Conservation (phyloP, 92 coral and sea anemone species). For the Palythoa caribaeorum region DNA sequence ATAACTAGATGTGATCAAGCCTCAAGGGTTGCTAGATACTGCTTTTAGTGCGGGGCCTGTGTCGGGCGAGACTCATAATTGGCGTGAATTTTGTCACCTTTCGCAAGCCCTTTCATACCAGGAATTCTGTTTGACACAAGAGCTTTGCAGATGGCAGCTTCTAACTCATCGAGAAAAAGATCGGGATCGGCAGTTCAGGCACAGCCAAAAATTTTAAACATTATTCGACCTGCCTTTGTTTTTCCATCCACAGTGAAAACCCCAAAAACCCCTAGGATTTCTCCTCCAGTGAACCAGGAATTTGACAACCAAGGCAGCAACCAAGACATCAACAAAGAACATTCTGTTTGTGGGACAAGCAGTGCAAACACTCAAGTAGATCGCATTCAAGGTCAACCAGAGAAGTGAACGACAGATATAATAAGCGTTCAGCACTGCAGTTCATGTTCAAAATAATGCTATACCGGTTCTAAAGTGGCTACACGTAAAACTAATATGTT, state of each 20-base stretch:
- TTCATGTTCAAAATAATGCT: conserved; percentile 32
- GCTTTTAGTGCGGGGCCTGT: too few relatives aligned
- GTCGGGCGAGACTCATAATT: conserved; percentile 19
- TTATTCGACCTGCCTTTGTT: conserved; percentile 31
- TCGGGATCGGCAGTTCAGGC: conserved; percentile 34
- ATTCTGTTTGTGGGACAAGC: conserved; percentile 37
- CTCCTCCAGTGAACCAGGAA: conserved; percentile 36
- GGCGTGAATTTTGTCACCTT: conserved; percentile 19
- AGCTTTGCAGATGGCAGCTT: conserved; percentile 22
- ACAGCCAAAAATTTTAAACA: conserved; percentile 32
- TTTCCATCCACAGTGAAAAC: conserved; percentile 41
- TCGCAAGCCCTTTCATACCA: conserved; percentile 11
- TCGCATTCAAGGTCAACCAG: conserved; percentile 23
- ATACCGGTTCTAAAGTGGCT: conserved; percentile 36
- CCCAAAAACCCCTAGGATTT: conserved; percentile 34
- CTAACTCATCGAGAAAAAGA: conserved; percentile 28
- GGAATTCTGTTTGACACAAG: conserved; percentile 27
- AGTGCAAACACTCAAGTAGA: conserved; percentile 33
- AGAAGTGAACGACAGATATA: conserved; percentile 20
- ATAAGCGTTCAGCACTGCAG: conserved; percentile 25
- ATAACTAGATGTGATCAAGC: too few relatives aligned
- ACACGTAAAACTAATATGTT: conserved; percentile 21
- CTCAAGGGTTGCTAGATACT: too few relatives aligned
- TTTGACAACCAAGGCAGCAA: conserved; percentile 21
- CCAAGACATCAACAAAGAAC: conserved; percentile 31